Conservation (phyloP, 1,140 invertebrate species). For the Trachymyrmex septentrionalis region DNA sequence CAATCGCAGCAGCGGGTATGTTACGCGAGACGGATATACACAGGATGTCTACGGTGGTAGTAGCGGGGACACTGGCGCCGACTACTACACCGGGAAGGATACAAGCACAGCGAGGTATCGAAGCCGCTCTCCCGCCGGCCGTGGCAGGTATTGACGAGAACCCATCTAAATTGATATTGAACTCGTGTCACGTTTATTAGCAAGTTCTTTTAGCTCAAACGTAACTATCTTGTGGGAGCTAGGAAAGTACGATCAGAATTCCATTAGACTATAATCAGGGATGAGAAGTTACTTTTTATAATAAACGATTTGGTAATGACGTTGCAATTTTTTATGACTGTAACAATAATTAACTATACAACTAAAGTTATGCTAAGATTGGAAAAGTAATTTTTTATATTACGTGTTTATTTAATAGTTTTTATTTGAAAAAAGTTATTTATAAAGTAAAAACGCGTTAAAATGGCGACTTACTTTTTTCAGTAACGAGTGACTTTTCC, state of each 20-base stretch:
- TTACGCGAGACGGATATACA: constrained; percentile 82
- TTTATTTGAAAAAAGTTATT: too few species aligned
- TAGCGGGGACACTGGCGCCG: constrained; percentile 79
- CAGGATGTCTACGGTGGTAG: constrained; percentile 82
- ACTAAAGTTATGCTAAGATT: too few species aligned
- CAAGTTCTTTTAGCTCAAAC: neutral
- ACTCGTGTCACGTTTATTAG: constrained; percentile 38
- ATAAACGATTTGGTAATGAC: too few species aligned
- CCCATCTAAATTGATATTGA: constrained; percentile 73
- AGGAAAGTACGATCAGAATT: constrained; percentile 21
- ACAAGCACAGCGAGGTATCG: constrained; percentile 86
- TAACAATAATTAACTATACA: too few species aligned
- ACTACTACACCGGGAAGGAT: constrained; percentile 85
- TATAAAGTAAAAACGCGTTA: too few species aligned
- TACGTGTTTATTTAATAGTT: too few species aligned
- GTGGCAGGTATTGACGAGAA: constrained; percentile 86
- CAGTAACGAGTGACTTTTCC: too few species aligned
- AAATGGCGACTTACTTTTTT: too few species aligned
- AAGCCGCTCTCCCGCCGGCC: constrained; percentile 87
- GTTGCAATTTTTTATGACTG: too few species aligned
- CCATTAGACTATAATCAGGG: neutral
- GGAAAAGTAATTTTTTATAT: too few species aligned
- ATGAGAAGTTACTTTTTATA: too few species aligned
- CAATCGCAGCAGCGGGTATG: constrained; percentile 80
- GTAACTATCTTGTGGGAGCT: neutral